Evolutionary conservation across 2,113 vertebrate species (phyloP).

Genomic region (Gallinago media): DNA sequence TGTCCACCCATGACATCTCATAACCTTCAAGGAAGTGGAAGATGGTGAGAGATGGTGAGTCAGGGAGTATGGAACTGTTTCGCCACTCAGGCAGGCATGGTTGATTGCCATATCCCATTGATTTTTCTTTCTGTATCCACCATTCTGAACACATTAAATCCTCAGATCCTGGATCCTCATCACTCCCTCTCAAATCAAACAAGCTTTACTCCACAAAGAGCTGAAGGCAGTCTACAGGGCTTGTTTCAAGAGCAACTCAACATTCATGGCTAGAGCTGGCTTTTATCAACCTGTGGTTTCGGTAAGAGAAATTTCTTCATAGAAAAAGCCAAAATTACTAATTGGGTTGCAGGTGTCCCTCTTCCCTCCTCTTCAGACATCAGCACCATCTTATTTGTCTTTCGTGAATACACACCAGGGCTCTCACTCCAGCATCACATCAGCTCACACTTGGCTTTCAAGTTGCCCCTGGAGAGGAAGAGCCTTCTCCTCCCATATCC

Average conservation of each 20-base stretch:
- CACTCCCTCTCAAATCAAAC: not conserved
- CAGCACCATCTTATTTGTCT: not conserved
- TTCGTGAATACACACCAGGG: not conserved
- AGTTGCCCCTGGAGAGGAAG: not conserved
- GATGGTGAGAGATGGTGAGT: not conserved
- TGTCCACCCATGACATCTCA: not conserved
- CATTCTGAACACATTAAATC: not conserved
- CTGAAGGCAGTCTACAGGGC: not conserved
- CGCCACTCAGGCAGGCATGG: not conserved
- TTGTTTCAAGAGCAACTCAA: not conserved
- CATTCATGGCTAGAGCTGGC: not conserved
- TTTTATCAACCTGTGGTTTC: not conserved
- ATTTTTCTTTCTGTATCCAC: not conserved
- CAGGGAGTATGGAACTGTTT: not conserved
- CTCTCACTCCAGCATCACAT: fast-evolving
- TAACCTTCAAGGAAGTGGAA: not conserved
- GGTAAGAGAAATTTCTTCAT: not conserved
- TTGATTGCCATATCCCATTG: not conserved
- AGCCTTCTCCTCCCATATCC: not conserved
- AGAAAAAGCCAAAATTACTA: not conserved
- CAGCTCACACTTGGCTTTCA: not conserved
- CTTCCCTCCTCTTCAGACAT: not conserved
- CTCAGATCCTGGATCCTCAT: not conserved
- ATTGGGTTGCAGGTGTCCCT: not conserved
- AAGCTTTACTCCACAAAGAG: not conserved